Evolutionary conservation across 2,113 vertebrate genomes (phyloP).

Genomic region (Heterocephalus glaber): DNA sequence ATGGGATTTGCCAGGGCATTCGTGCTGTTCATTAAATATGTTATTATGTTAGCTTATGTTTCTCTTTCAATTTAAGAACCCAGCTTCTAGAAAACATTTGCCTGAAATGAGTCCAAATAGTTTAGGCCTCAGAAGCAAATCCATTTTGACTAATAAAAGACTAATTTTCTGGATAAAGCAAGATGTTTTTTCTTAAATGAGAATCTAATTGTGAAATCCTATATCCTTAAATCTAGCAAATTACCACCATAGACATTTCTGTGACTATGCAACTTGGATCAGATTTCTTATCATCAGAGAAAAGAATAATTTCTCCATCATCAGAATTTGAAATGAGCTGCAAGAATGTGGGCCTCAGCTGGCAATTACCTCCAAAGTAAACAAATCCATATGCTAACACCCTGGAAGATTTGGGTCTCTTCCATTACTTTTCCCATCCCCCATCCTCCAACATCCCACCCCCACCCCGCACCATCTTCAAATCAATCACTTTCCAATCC

Average conservation of each 20-base stretch:
- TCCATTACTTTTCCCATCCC: slow-evolving; percentile 45
- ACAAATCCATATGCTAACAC: slow-evolving; percentile 67
- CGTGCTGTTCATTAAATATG: slow-evolving; percentile 70
- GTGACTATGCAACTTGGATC: slow-evolving; percentile 65
- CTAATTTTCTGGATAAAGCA: slow-evolving; percentile 80
- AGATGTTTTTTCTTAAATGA: slow-evolving; percentile 75
- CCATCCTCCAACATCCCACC: neutral
- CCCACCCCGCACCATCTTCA: neutral
- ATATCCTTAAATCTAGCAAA: slow-evolving; percentile 72
- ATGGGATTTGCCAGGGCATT: slow-evolving; percentile 66
- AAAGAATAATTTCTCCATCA: slow-evolving; percentile 71
- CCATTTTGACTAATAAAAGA: slow-evolving; percentile 79
- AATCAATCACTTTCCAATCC: slow-evolving; percentile 38
- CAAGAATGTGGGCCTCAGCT: slow-evolving; percentile 62
- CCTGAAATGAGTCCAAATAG: slow-evolving; percentile 76
- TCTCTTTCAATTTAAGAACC: slow-evolving; percentile 74
- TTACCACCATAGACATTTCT: slow-evolving; percentile 70
- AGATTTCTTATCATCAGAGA: slow-evolving; percentile 73
- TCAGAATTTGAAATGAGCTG: slow-evolving; percentile 71
- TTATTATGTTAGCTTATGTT: slow-evolving; percentile 73
- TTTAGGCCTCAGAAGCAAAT: slow-evolving; percentile 76
- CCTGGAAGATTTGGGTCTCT: slow-evolving; percentile 29
- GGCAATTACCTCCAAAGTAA: slow-evolving; percentile 72
- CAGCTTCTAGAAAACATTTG: slow-evolving; percentile 76
- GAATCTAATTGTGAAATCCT: slow-evolving; percentile 77